Conservation (phyloP, 1,140 invertebrate species). For the Ostrea edulis region DNA sequence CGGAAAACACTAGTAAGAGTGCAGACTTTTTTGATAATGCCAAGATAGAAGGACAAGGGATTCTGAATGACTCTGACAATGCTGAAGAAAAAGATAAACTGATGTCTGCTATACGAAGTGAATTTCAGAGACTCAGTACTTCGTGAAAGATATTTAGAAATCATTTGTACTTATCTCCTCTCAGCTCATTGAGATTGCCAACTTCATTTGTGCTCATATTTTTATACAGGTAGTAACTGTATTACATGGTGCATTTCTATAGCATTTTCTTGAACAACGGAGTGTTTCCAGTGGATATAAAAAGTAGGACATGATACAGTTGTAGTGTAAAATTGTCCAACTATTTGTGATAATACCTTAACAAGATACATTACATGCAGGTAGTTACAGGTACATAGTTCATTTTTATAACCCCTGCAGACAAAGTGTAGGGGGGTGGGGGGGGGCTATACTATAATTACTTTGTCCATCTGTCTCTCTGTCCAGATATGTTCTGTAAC, state of each 20-base stretch:
- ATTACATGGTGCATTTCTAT: not conserved
- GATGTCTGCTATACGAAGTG: not conserved
- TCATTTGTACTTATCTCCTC: not conserved
- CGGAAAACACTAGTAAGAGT: constrained; percentile 21
- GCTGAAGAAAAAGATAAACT: constrained; percentile 31
- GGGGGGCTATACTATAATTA: no score
- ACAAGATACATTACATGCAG: no score
- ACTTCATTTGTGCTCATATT: not conserved
- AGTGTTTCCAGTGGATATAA: no score
- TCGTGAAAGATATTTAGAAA: not conserved
- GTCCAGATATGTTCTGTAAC: no score
- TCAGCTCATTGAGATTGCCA: not conserved
- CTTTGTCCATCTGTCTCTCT: no score
- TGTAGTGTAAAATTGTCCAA: no score
- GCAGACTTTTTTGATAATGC: constrained; percentile 35
- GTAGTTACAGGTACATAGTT: no score
- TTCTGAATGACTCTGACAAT: constrained; percentile 23
- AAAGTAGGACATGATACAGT: no score
- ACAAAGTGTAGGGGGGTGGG: no score
- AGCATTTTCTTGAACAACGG: not conserved
- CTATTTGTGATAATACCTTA: no score
- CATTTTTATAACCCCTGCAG: no score
- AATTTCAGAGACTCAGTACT: constrained; percentile 7
- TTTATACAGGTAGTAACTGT: not conserved
- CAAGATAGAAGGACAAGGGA: constrained; percentile 18